Conservation (phyloP, 2,113 vertebrate genomes). For the Archocentrus centrarchus region DNA sequence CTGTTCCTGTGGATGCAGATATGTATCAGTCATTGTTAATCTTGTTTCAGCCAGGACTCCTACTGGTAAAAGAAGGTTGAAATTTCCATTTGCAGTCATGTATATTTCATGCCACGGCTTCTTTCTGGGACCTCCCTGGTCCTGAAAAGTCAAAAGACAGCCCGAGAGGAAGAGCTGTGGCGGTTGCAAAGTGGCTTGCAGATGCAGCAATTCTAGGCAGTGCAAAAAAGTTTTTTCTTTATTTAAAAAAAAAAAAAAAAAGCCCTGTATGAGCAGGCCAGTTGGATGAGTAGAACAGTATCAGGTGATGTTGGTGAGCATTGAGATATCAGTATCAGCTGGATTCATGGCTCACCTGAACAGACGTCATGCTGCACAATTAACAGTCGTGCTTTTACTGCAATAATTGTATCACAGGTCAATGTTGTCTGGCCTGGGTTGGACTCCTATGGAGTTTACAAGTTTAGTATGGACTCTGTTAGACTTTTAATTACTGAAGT, state of each 20-base stretch:
- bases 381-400: background rate
- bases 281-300: background rate
- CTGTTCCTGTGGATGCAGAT: background rate
- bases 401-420: no score
- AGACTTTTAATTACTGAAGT: background rate
- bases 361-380: no score
- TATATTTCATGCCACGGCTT: background rate
- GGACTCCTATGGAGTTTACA: background rate
- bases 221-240: no score
- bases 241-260: no score
- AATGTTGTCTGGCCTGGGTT: background rate
- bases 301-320: background rate
- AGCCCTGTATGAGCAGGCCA: background rate
- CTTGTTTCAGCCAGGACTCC: background rate
- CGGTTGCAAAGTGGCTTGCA: background rate
- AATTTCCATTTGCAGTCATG: accelerated
- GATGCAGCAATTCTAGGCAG: no score
- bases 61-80: background rate
- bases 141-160: background rate
- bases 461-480: background rate
- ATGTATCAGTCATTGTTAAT: background rate
- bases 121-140: background rate
- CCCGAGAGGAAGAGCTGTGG: background rate
- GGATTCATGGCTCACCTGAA: background rate
- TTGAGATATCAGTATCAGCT: background rate